Evolutionary conservation across 2,113 vertebrate species (phyloP).

Genomic region (Jacana jacana): DNA sequence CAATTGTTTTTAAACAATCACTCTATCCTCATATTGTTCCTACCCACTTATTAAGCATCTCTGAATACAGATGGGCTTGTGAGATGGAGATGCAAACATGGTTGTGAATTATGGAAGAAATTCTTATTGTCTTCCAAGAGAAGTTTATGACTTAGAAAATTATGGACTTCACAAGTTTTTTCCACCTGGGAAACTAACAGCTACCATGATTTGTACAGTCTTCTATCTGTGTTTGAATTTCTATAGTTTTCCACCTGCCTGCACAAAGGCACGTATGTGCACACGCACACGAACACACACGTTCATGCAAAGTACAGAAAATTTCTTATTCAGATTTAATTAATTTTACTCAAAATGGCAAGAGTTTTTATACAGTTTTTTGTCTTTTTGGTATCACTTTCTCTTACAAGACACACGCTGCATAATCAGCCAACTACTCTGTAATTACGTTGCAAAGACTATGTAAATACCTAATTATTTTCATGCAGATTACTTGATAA

Average conservation of each 20-base stretch:
- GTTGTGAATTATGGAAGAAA: constrained; percentile 38
- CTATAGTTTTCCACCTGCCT: not conserved
- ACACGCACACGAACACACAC: not conserved
- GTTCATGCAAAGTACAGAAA: not conserved
- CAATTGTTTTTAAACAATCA: constrained; percentile 9
- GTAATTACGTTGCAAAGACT: constrained; percentile 81
- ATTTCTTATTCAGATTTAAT: constrained; percentile 4
- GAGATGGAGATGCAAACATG: not conserved
- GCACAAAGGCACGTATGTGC: not conserved
- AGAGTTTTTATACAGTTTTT: constrained; percentile 22
- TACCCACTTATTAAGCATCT: constrained; percentile 5
- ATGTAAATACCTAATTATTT: constrained; percentile 85
- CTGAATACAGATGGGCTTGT: constrained; percentile 14
- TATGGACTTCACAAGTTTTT: not conserved
- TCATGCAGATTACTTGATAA: constrained; percentile 86
- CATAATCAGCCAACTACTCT: constrained; percentile 79
- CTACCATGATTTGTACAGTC: not conserved
- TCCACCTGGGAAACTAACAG: not conserved
- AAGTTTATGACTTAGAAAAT: not conserved
- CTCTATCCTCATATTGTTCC: not conserved
- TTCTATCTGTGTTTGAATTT: not conserved
- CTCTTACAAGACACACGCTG: constrained; percentile 69
- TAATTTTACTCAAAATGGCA: constrained; percentile 50
- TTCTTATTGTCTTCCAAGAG: not conserved
- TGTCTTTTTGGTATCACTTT: constrained; percentile 79